Base-by-base conservation (phyloP, 37 sponge, comb jelly and placozoan species). In the Hexactinellida sp. region DNA sequence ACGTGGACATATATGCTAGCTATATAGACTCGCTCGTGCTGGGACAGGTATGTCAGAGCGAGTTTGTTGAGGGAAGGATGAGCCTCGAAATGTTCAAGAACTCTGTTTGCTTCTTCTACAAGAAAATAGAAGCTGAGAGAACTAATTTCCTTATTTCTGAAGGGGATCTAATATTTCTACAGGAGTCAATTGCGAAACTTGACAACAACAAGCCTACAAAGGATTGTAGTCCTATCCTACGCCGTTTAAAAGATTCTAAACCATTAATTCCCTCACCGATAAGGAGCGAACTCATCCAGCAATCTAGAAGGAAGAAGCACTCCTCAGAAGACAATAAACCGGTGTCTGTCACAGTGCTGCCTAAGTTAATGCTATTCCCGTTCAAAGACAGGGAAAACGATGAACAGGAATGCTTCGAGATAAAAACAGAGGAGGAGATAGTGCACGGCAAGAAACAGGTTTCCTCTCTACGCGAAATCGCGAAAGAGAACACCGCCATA, bases 21-120 rank as follows among this genome's bases (percentile, higher is more conserved):
- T 63, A 63, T n/a, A 63, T 63, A 7, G 76, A 63, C 76, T 63
- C 76, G 3, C 76, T 63, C 76, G 76, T 63, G 25, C 34, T 63
- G 76, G 34, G 13, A 3, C 76, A 63, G 76, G 34, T 3, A 63
- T 32, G 76, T 10, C 76, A 63, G 76, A 63, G 13, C 34, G 76
- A 63, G 13, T 3, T 63, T 3, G 13, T 63, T 10, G 28, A 63
- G 34, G 76, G 76, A 23, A 28, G 5, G 34, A 63, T 63, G 25
- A n/a, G 30, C 34, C 28, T 28, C 30, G 34, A 10, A 63, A 63
- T 3, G 76, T 63, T 63, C 30, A 63, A 23, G 25, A 25, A 10
- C 25, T 21, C 25, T 63, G 76, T 23, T 63, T 63, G 76, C 34
- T 63, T 63, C 34, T 63, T 63, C 76, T 63, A 63, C 76, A 63